Evolutionary conservation across 2,797 vertebrate species (phyloP).

Genomic region (Coracias cyanogaster): DNA sequence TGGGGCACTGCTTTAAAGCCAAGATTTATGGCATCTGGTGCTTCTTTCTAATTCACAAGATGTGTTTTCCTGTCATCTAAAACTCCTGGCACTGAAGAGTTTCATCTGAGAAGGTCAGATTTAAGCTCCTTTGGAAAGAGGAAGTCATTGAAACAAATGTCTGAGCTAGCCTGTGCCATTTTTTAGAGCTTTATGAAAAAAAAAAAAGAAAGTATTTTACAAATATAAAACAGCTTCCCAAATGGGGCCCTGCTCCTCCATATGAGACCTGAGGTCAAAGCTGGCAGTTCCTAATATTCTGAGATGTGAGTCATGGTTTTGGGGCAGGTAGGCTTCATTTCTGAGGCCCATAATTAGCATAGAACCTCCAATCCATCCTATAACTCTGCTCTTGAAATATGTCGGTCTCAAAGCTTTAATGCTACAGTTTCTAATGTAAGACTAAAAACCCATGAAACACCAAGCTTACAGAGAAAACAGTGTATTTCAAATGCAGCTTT

Average conservation of each 20-base stretch:
- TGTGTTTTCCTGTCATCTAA: background rate
- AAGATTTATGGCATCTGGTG: background rate
- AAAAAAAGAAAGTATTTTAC: background rate
- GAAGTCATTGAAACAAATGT: background rate
- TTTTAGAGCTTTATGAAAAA: background rate
- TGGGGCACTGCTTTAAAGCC: background rate
- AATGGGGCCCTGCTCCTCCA: background rate
- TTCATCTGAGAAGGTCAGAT: constrained; percentile 25
- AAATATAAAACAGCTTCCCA: background rate
- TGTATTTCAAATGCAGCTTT: background rate
- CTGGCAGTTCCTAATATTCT: background rate
- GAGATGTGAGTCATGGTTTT: background rate
- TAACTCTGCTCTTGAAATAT: background rate
- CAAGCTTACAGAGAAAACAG: background rate
- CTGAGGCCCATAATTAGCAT: background rate
- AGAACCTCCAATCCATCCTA: background rate
- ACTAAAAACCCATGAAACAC: background rate
- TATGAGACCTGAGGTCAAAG: background rate
- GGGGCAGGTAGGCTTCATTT: background rate
- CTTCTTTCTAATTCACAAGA: background rate
- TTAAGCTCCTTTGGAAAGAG: constrained; percentile 9
- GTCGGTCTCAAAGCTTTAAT: background rate
- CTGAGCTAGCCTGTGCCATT: background rate
- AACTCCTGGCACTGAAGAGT: background rate
- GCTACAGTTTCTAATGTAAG: background rate